A percentile compares a stretch with the other conserved stretches of the same genome.
Evolutionary conservation across 2,113 vertebrate genomes (phyloP).

Genomic region (Colinus virginianus): DNA sequence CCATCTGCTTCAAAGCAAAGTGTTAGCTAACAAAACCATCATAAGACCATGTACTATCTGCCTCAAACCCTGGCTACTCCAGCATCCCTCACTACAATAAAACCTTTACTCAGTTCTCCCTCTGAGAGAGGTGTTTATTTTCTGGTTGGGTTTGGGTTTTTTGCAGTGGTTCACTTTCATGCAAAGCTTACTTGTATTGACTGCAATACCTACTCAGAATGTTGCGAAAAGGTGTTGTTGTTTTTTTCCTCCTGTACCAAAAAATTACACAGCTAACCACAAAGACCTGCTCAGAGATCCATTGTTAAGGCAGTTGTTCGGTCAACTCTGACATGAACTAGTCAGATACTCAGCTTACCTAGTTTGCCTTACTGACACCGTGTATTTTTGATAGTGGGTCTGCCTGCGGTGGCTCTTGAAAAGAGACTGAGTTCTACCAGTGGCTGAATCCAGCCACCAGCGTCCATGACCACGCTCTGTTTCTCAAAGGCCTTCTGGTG

Average conservation of each 20-base stretch:
- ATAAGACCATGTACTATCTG: background rate
- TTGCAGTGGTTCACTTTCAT: background rate
- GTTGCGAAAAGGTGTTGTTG: background rate
- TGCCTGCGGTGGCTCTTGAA: background rate
- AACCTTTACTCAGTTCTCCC: background rate
- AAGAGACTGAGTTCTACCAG: background rate
- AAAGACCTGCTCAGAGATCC: background rate
- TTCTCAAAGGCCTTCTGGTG: background rate
- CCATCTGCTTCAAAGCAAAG: background rate
- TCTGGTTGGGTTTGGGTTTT: background rate
- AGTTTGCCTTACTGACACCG: background rate
- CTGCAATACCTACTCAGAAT: background rate
- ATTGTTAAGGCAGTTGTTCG: background rate
- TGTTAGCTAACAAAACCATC: background rate
- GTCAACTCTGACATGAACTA: background rate
- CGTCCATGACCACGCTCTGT: background rate
- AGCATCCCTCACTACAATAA: background rate
- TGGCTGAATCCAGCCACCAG: background rate
- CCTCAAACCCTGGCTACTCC: background rate
- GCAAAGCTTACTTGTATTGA: background rate
- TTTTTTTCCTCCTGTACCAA: background rate
- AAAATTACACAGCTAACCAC: background rate
- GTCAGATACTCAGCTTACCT: background rate
- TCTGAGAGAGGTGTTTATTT: background rate
- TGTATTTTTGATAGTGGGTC: background rate